Evolutionary conservation across 1,140 invertebrate genomes (phyloP), one percentile per base, ranked within the genome.

Genomic region (Marisa cornuarietis): DNA sequence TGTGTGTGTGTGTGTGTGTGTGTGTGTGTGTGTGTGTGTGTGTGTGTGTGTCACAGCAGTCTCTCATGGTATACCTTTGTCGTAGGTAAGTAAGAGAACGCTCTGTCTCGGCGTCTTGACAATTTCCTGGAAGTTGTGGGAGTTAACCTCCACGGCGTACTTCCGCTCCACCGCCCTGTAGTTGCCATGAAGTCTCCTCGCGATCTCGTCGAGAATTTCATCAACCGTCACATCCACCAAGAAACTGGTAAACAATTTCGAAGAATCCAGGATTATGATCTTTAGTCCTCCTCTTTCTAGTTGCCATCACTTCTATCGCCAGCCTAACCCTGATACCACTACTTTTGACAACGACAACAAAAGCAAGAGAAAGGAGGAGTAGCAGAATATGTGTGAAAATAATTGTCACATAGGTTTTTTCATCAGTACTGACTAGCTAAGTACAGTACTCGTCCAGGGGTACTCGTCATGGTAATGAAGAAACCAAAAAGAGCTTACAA

Each of bases 51-150:
- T 20, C 22, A 52, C 22, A 7, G 9, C 49, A 18, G 51, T 52
- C 7, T 54, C 69, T 18, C 11, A 8, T 22, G 52, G 73, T 79
- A 20, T 73, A 85, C 84, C 75, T 63, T 78, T 81, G 58, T 79
- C 62, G 73, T 85, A 82, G 0, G 83, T 26, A 4, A 85, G 76
- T 18, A 85, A 26, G 1, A 85, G 72, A 10, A 83, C 82, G 26
- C 26, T 81, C 58, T 84, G 84, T 66, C 72, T 68, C 22, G 84
- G 83, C 9, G 78, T 82, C 20, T 76, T 66, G n/a, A 82, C 66
- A n/a, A 84, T 76, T 49, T 84, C 83, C 42, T 82, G 68, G 63
- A 80, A 85, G 65, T 82, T 85, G 9, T 78, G 65, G 13, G 75
- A 11, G 18, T 49, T 82, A 20, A 84, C 18, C 65, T 84, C 77